Evolutionary conservation across 92 coral and sea anemone species (phyloP).

Genomic region (Paramuricea clavata): DNA sequence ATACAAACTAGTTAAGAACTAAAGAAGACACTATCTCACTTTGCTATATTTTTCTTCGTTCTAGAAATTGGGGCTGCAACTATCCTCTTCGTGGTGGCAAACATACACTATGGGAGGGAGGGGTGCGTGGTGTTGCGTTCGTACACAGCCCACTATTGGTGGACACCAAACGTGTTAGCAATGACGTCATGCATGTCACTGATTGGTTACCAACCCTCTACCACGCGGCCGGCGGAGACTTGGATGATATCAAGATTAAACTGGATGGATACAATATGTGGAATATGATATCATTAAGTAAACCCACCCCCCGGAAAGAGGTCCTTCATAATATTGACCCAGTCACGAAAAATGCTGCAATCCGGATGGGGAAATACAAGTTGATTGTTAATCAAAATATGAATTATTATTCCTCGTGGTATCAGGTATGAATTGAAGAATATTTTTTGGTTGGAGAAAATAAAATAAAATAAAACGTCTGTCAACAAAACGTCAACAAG

Average conservation of each 20-base stretch:
- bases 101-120: conserved; percentile 99
- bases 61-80: conserved; percentile 96
- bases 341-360: conserved; percentile 87
- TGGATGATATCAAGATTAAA: conserved; percentile 70
- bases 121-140: conserved; percentile 96
- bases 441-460: too few species aligned
- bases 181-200: conserved; percentile 89
- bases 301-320: conserved; percentile 84
- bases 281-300: conserved; percentile 84
- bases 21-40: not conserved
- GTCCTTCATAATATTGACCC: conserved; percentile 97
- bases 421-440: conserved; percentile 71
- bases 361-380: conserved; percentile 83
- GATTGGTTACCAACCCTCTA: conserved; percentile 99
- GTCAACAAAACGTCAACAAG: too few species aligned
- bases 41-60: not conserved
- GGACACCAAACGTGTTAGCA: conserved; percentile 86
- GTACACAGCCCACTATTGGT: conserved; percentile 87
- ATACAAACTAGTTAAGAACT: too few species aligned
- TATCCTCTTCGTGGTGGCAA: conserved; percentile 96
- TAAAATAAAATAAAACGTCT: too few species aligned
- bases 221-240: conserved; percentile 96
- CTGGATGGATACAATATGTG: conserved; percentile 95
- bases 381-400: conserved; percentile 89
- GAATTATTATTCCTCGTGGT: conserved; percentile 84